Base-by-base conservation (phyloP, 2,797 vertebrate species). In the Alfaro cultratus region DNA sequence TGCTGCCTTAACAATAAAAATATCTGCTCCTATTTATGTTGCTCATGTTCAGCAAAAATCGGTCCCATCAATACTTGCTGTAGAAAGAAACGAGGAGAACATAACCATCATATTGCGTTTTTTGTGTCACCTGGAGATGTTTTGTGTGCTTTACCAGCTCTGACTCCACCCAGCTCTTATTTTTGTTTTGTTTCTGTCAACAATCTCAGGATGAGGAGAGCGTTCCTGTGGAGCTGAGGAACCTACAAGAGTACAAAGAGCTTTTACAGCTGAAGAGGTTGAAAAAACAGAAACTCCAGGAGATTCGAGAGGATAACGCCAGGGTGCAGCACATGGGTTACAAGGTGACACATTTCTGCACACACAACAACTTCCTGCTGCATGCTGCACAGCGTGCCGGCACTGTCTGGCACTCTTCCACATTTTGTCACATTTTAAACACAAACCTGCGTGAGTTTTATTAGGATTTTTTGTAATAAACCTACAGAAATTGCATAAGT, bases 161-260 rank as follows among this genome's bases (percentile, higher is more conserved):
- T 86, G 26, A 49, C 4, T 73, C 6, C 78, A 15, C 78, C 4
- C 75, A 1, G 76, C 8, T 78, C 12, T 73, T 18, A 74, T n/a
- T 79, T 76, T 34, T 74, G 36, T 82, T 41, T 41, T 41, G 67
- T 80, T 13, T 82, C 11, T 78, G 2, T 73, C 70, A 57, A 31
- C 45, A 12, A 43, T 11, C 72, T 3, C 91, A 99, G 98, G 99
- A 99, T 78, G 99, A 99, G 43, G 99, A 99, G 72, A 93, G 94
- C 76, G 95, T 99, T 81, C 98, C 98, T 75, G 26, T 95, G 77
- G 96, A 96, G 78, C 95, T 95, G 79, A 96, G 97, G 81, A 96
- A 95, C 87, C 90, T 98, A 80, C 97, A 97, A 0, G 98, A 99
- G 93, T 99, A 99, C 95, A 98, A 98, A 94, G 97, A 99, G 90